These are phyloP conservation scores for Myioborus melanocephalus DNA, from an alignment of 2,797 vertebrate genomes.

Conservation along the genomic window DNA sequence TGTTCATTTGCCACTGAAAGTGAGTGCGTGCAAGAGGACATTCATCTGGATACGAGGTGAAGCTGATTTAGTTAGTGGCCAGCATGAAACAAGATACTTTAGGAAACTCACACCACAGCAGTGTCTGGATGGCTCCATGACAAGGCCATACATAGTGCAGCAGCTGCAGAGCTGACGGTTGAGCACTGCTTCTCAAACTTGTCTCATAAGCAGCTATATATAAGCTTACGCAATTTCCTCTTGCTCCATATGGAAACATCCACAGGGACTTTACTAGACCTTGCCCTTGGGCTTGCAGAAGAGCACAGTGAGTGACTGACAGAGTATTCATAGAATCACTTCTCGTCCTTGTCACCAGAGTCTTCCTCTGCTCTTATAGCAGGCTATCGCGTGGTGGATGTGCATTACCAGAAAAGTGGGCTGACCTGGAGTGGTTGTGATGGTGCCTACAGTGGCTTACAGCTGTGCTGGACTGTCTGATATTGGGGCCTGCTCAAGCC, in stretches of 20 bases:
- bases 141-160: neutral
- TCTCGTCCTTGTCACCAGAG: neutral
- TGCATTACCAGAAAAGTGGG: neutral
- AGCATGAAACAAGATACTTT: neutral
- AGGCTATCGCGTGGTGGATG: neutral
- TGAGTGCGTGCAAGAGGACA: neutral
- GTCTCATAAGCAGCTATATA: neutral
- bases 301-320: neutral
- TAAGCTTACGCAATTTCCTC: neutral
- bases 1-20: neutral
- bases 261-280: neutral
- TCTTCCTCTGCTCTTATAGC: neutral
- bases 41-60: neutral
- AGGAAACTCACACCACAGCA: neutral
- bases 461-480: neutral
- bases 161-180: neutral
- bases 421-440: rapidly evolving
- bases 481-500: neutral
- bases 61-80: neutral
- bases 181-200: neutral
- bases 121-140: neutral
- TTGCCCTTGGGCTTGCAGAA: neutral
- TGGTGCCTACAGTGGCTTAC: neutral
- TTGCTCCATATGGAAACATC: neutral
- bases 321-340: neutral